phyloP scores from a whole-genome alignment of 2,113 vertebrate genomes.

The Cranoglanis bouderius region DNA sequence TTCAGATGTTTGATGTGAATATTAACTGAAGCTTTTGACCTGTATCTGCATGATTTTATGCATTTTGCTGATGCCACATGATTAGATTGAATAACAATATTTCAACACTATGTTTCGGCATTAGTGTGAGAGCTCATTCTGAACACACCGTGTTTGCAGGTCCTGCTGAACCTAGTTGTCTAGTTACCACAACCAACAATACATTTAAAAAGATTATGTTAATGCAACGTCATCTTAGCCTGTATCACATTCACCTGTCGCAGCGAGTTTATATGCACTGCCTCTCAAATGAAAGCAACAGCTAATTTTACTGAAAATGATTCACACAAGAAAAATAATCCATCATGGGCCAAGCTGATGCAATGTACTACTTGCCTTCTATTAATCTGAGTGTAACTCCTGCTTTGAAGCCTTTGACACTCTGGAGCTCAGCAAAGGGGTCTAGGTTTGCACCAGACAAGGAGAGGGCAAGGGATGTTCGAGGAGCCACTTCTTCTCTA shows the following conservation, averaged over 20 bases:
- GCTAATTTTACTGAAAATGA: not conserved
- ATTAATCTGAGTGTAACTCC: conserved; percentile 72
- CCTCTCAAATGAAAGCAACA: not conserved
- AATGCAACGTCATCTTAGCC: not conserved
- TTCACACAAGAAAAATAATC: not conserved
- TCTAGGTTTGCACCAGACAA: conserved; percentile 70
- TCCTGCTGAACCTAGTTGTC: not conserved
- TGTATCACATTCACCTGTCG: not conserved
- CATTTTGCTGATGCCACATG: no score
- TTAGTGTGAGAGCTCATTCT: not conserved
- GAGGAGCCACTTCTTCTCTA: conserved; percentile 71
- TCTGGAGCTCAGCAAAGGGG: conserved; percentile 68
- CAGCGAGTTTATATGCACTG: not conserved
- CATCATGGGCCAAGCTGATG: no score
- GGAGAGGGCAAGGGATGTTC: conserved; percentile 69
- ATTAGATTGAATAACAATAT: no score
- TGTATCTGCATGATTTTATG: no score
- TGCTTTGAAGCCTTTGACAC: conserved; percentile 71
- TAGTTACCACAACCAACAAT: not conserved
- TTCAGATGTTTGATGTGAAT: no score
- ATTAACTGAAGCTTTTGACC: no score
- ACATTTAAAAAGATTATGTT: not conserved
- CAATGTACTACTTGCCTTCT: conserved; percentile 65
- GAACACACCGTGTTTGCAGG: not conserved
- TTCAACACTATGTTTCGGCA: not conserved